Percentiles rank a stretch among this genome's conserved stretches.
Evolutionary conservation across 2,113 vertebrate genomes (phyloP).

Genomic region (Cynopterus brachyotis): DNA sequence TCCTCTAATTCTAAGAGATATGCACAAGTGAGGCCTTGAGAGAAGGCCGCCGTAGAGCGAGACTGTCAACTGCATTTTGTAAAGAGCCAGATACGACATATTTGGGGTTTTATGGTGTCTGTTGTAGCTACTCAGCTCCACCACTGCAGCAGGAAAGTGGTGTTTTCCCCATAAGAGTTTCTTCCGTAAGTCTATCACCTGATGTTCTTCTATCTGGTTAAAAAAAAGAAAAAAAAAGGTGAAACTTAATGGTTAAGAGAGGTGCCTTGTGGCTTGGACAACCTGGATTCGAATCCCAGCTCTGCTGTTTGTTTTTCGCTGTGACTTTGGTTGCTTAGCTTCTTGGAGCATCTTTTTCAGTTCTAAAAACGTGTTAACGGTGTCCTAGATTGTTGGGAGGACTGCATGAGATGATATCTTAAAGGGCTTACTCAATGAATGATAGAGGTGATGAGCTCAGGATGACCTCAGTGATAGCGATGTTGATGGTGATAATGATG

Average conservation of each 20-base stretch:
- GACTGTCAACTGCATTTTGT: neutral
- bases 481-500: accelerated
- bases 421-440: neutral
- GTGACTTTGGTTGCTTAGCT: neutral
- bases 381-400: neutral
- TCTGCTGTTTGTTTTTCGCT: too few species aligned
- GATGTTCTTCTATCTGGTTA: neutral
- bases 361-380: neutral
- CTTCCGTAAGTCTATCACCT: neutral
- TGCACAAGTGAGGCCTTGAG: accelerated
- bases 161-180: neutral
- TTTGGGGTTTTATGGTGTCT: neutral
- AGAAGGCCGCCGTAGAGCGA: too few species aligned
- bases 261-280: neutral
- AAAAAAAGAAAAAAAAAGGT: neutral
- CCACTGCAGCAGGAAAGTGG: neutral
- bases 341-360: neutral
- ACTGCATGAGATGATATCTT: neutral
- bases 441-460: neutral
- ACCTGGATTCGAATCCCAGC: too few species aligned
- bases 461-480: neutral
- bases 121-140: neutral
- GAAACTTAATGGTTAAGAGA: neutral
- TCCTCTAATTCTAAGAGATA: neutral
- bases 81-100: neutral